phyloP scores from a whole-genome alignment of 2,888 invertebrate species.

The Holacanthella duospinosa region DNA sequence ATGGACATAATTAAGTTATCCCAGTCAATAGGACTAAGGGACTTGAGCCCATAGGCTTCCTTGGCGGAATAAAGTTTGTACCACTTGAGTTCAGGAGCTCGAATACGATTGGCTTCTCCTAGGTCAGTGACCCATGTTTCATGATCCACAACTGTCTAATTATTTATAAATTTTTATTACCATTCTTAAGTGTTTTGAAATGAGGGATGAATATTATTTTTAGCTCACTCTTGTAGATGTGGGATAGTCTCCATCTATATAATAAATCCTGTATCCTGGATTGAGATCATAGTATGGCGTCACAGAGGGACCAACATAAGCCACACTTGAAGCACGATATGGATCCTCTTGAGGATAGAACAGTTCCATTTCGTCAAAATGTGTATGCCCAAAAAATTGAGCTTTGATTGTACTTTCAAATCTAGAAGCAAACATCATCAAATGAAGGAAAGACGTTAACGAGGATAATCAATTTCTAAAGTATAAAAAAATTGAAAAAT shows the following conservation, averaged over 20 bases:
- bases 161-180: neutral
- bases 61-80: conserved; percentile 78
- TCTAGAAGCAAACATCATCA: conserved; percentile 39
- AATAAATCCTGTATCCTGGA: conserved; percentile 91
- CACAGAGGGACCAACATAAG: conserved; percentile 87
- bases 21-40: conserved; percentile 81
- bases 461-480: too few relatives aligned
- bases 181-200: neutral
- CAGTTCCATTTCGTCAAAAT: conserved; percentile 85
- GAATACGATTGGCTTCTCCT: conserved; percentile 66
- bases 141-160: conserved; percentile 80
- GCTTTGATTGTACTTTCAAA: conserved; percentile 81
- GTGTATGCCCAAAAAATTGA: conserved; percentile 89
- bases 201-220: too few relatives aligned
- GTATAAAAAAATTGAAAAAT: too few relatives aligned
- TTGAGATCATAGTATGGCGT: conserved; percentile 86
- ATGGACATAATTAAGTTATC: conserved; percentile 76
- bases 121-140: conserved; percentile 94
- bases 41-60: conserved; percentile 73
- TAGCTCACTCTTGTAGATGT: conserved; percentile 63
- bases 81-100: conserved; percentile 56
- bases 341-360: conserved; percentile 78
- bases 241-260: conserved; percentile 83
- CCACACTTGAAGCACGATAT: conserved; percentile 70
- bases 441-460: too few relatives aligned